These are phyloP conservation scores for Erythrolamprus reginae DNA, from an alignment of 2,113 vertebrate species.

Conservation along the genomic window DNA sequence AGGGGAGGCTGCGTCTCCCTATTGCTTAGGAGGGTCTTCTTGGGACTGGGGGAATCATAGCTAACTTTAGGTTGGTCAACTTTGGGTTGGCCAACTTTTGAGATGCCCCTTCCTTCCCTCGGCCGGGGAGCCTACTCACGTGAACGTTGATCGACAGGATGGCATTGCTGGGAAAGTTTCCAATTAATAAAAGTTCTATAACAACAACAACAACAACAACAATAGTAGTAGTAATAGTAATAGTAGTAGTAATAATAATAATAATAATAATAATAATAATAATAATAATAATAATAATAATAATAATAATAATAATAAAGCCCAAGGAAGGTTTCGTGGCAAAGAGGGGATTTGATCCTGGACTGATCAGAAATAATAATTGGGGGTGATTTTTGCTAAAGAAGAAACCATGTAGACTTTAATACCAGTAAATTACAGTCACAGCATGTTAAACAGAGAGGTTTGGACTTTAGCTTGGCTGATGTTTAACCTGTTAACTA, in stretches of 20 bases:
- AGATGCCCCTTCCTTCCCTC: not conserved
- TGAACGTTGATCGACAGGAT: not conserved
- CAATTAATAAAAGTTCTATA: not conserved
- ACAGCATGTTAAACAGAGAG: no score
- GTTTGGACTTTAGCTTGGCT: not conserved
- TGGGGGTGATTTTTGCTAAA: not conserved
- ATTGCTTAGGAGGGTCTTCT: not conserved
- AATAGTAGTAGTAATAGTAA: no score
- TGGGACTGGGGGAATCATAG: not conserved
- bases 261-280: no score
- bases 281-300: no score
- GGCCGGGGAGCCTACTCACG: accelerated
- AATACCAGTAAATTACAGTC: not conserved
- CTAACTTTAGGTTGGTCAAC: not conserved
- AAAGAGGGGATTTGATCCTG: not conserved
- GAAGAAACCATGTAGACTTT: not conserved
- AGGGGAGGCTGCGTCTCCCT: no score
- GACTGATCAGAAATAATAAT: not conserved
- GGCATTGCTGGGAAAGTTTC: not conserved
- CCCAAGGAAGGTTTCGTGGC: not conserved
- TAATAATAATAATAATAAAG: no score
- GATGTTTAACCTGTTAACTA: not conserved
- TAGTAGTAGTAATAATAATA: no score
- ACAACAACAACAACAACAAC: no score
- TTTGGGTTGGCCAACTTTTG: not conserved